phyloP scores from a whole-genome alignment of 2,113 vertebrate species.

The Mormyrus iriodes region DNA sequence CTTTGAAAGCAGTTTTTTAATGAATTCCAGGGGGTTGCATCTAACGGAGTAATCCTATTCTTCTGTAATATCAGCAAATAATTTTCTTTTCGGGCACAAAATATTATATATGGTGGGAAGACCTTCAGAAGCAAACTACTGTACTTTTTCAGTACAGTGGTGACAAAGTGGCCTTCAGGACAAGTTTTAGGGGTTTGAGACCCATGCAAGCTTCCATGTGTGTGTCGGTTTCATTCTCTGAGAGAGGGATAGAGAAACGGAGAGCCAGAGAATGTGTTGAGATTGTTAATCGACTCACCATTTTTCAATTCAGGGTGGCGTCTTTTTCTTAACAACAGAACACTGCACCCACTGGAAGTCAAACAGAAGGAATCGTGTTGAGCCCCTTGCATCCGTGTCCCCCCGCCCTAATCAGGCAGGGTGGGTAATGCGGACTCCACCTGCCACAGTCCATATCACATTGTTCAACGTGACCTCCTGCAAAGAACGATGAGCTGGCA shows the following conservation, averaged over 20 bases:
- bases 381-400: constrained; percentile 33
- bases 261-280: neutral
- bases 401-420: constrained; percentile 34
- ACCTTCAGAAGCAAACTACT: neutral
- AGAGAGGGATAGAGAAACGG: neutral
- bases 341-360: constrained; percentile 29
- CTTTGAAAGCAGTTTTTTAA: constrained; percentile 54
- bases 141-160: neutral
- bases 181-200: neutral
- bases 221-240: neutral
- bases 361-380: constrained; percentile 45
- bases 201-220: neutral
- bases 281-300: constrained; percentile 36
- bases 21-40: constrained; percentile 46
- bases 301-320: constrained; percentile 52
- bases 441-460: constrained; percentile 36
- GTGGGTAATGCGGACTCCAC: constrained; percentile 15
- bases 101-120: constrained; percentile 10
- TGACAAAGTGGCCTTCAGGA: neutral
- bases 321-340: constrained; percentile 54
- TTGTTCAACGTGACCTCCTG: neutral
- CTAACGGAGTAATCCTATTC: constrained; percentile 53
- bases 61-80: constrained; percentile 50
- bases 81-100: constrained; percentile 36
- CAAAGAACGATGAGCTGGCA: constrained; percentile 6